phyloP scores from a whole-genome alignment of 35 echinoderm and acorn worm genomes.

The Acanthaster planci region DNA sequence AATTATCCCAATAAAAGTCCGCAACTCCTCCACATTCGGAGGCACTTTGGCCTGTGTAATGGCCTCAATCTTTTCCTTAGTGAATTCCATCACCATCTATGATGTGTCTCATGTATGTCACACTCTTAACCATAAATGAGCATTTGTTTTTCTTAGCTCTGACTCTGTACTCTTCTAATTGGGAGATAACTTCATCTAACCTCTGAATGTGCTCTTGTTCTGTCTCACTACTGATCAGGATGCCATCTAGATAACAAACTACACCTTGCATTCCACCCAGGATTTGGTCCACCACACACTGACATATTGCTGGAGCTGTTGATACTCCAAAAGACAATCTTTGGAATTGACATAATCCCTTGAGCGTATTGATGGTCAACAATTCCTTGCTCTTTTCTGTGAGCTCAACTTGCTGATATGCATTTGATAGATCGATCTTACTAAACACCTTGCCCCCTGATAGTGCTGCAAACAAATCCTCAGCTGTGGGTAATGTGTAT shows the following conservation, averaged over 20 bases:
- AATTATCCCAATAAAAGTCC: conserved; percentile 59
- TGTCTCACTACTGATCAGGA: conserved; percentile 50
- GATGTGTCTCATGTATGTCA: conserved; percentile 56
- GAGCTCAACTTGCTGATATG: conserved; percentile 60
- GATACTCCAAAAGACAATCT: conserved; percentile 60
- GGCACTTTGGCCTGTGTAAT: conserved; percentile 57
- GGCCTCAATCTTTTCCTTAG: conserved; percentile 50
- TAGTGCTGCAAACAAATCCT: conserved; percentile 61
- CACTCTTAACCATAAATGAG: conserved; percentile 44
- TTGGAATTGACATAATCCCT: conserved; percentile 31
- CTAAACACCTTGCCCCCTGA: conserved; percentile 44
- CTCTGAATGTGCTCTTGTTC: conserved; percentile 38
- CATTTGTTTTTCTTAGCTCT: conserved; percentile 33
- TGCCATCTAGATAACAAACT: conserved; percentile 60
- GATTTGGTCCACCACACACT: conserved; percentile 44
- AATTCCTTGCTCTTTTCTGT: conserved; percentile 40
- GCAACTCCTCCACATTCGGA: conserved; percentile 56
- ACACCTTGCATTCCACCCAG: conserved; percentile 28
- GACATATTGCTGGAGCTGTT: conserved; percentile 47
- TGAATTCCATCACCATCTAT: conserved; percentile 66
- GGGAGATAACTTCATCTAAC: conserved; percentile 54
- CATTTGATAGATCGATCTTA: conserved; percentile 41
- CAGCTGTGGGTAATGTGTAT: conserved; percentile 52
- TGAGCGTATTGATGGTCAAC: conserved; percentile 39
- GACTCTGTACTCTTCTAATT: too few relatives aligned